Percentiles rank a stretch among this genome's conserved stretches.
Evolutionary conservation across 2,888 invertebrate genomes (phyloP).

Genomic region (Ametastegia equiseti): DNA sequence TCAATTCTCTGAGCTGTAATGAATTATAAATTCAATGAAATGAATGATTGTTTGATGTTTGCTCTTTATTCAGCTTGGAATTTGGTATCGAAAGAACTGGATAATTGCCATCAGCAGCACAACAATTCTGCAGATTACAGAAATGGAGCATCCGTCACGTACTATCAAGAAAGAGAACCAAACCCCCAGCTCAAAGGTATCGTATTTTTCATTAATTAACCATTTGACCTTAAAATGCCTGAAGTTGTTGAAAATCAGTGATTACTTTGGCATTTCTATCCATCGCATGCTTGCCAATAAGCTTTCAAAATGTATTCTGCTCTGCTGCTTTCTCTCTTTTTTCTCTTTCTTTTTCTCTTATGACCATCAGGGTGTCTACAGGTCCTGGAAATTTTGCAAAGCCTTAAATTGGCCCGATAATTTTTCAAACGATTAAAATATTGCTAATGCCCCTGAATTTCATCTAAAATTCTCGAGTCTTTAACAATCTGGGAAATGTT

Average conservation of each 20-base stretch:
- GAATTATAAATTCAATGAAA: no score
- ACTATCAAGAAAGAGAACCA: conserved; percentile 81
- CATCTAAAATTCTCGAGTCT: no score
- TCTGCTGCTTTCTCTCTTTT: neutral
- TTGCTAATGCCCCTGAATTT: no score
- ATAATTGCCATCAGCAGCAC: conserved; percentile 73
- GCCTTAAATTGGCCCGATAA: no score
- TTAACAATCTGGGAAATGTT: no score
- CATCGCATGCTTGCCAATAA: neutral
- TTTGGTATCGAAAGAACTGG: conserved; percentile 78
- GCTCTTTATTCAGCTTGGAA: conserved; percentile 73
- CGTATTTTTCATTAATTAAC: neutral
- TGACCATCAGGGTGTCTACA: no score
- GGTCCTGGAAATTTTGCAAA: no score
- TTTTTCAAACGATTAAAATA: no score
- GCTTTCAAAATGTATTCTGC: neutral
- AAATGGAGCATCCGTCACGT: conserved; percentile 79
- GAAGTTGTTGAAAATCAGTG: neutral
- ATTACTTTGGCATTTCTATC: neutral
- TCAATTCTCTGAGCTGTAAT: neutral
- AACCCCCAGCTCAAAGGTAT: conserved; percentile 73
- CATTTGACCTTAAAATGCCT: neutral
- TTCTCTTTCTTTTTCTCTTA: neutral
- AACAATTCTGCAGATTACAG: conserved; percentile 70
- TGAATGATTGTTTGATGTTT: neutral